Evolutionary conservation across 2,888 invertebrate genomes (phyloP).

Genomic region (Steinernema scapterisci): DNA sequence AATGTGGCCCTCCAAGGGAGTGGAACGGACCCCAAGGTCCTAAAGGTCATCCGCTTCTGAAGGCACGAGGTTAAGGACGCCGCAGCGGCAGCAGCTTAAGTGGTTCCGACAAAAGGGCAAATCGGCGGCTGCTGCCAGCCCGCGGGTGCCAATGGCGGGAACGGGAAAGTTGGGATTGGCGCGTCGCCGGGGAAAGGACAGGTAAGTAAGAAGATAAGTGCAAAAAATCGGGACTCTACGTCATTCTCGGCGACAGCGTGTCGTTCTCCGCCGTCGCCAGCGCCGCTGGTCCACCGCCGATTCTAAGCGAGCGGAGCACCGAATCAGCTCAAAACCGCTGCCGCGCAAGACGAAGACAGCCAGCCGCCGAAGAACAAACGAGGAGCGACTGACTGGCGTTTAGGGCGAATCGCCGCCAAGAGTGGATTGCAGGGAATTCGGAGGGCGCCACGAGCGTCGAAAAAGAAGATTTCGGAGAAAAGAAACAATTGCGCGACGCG

Average conservation of each 20-base stretch:
- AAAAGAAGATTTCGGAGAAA: background rate
- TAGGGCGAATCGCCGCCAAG: constrained; percentile 14
- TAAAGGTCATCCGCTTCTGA: background rate
- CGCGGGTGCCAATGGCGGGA: background rate
- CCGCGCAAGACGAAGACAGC: background rate
- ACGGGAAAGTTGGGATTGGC: background rate
- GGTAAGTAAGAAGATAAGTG: constrained; percentile 4
- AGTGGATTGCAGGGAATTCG: background rate
- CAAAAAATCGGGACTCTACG: constrained; percentile 11
- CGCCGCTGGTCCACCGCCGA: background rate
- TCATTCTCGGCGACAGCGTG: constrained; percentile 12
- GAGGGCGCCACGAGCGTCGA: constrained; percentile 11
- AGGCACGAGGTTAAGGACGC: background rate
- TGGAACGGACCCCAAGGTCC: background rate
- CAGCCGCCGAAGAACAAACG: background rate
- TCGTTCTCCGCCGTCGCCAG: background rate
- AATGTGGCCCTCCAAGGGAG: background rate
- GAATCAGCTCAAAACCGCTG: background rate
- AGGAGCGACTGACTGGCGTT: background rate
- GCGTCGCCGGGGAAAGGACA: background rate
- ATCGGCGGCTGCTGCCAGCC: background rate
- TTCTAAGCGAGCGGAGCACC: background rate
- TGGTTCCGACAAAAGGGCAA: background rate
- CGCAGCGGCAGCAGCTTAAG: no score
- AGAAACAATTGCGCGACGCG: constrained; percentile 6